Evolutionary conservation across 2,113 vertebrate genomes (phyloP).

Genomic region (Merops nubicus): DNA sequence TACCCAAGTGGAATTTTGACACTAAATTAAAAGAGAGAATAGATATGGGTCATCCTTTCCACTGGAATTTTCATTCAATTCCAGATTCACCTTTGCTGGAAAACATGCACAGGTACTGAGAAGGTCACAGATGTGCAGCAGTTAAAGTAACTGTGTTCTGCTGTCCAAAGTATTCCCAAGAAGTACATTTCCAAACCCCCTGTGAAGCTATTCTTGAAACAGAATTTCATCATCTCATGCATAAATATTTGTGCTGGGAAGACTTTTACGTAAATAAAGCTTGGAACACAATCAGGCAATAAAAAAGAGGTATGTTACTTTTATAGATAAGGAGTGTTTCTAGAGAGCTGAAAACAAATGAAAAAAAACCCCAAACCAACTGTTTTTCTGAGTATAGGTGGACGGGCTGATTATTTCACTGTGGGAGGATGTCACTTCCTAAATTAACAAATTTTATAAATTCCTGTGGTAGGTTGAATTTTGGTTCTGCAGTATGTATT

Average conservation of each 20-base stretch:
- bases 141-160: neutral
- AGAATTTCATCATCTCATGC: neutral
- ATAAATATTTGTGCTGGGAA: constrained; percentile 23
- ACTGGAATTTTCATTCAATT: neutral
- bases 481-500: neutral
- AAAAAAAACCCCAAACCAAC: too few relatives aligned
- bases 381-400: neutral
- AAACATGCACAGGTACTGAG: accelerated
- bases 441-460: neutral
- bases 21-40: accelerated
- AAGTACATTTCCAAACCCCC: neutral
- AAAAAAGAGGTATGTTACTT: neutral
- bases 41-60: neutral
- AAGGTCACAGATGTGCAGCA: neutral
- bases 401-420: neutral
- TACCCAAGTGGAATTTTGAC: neutral
- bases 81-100: neutral
- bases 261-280: neutral
- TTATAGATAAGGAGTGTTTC: neutral
- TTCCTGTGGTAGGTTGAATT: neutral
- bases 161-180: neutral
- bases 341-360: neutral
- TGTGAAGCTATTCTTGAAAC: neutral
- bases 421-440: neutral
- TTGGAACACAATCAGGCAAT: neutral